phyloP scores from a whole-genome alignment of 1,140 invertebrate species.

The Bombus vancouverensis region DNA sequence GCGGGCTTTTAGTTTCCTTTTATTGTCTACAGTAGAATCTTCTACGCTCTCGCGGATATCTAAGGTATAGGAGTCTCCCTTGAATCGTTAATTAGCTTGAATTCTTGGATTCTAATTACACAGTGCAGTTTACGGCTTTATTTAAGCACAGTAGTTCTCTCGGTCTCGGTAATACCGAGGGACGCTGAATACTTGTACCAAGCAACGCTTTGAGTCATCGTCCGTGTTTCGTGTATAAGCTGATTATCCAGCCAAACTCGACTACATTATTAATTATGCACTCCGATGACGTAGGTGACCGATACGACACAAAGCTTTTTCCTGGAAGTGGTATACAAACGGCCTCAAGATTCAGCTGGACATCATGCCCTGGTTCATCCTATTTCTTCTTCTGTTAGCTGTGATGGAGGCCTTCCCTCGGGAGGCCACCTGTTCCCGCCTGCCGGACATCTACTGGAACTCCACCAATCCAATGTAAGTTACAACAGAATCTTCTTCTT shows the following conservation, averaged over 20 bases:
- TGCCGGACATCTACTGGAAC: slow-evolving; percentile 85
- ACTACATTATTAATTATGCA: background rate
- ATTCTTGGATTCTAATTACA: slow-evolving; percentile 62
- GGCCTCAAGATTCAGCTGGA: slow-evolving; percentile 80
- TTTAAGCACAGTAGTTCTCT: slow-evolving; percentile 44
- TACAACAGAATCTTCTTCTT: slow-evolving; percentile 36
- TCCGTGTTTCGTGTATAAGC: background rate
- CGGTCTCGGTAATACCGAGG: background rate
- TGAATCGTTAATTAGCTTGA: slow-evolving; percentile 67
- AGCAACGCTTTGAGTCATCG: slow-evolving; percentile 3
- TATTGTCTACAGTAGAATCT: slow-evolving; percentile 48
- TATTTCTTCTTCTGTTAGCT: slow-evolving; percentile 82
- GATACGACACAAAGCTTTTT: slow-evolving; percentile 57
- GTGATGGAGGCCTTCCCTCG: slow-evolving; percentile 83
- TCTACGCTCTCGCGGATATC: slow-evolving; percentile 49
- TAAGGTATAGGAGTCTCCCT: slow-evolving; percentile 43
- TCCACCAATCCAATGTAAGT: slow-evolving; percentile 85
- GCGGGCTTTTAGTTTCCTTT: slow-evolving; percentile 56
- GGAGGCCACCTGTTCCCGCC: slow-evolving; percentile 82
- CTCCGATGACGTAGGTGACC: slow-evolving; percentile 65
- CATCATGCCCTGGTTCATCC: slow-evolving; percentile 83
- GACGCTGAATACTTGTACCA: background rate
- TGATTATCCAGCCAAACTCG: background rate
- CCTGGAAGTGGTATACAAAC: slow-evolving; percentile 72
- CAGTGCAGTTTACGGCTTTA: slow-evolving; percentile 61